Conservation (phyloP, 2,797 vertebrate species). For the Mycteria americana region DNA sequence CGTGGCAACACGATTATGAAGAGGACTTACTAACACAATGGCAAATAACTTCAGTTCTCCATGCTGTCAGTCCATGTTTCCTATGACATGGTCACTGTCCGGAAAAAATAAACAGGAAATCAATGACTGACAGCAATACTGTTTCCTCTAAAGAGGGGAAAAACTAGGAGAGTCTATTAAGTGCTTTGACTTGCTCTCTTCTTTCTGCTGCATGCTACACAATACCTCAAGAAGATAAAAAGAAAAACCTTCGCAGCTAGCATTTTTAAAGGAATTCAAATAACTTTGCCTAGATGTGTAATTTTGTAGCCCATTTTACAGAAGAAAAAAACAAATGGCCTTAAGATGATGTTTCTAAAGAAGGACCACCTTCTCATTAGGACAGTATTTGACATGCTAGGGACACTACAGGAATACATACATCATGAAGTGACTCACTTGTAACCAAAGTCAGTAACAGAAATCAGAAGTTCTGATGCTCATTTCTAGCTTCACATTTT, state of each 20-base stretch:
- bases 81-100: neutral
- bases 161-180: neutral
- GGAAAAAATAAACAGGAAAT: neutral
- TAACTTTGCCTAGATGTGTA: neutral
- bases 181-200: neutral
- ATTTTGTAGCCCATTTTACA: neutral
- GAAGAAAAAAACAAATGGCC: neutral
- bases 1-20: conserved; percentile 39
- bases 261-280: neutral
- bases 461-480: neutral
- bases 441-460: neutral
- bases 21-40: conserved; percentile 5
- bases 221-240: neutral
- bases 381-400: neutral
- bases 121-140: neutral
- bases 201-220: neutral
- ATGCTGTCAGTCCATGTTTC: neutral
- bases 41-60: conserved; percentile 3
- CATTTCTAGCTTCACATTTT: neutral
- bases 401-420: neutral
- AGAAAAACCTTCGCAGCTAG: neutral
- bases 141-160: neutral
- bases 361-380: neutral
- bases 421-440: neutral
- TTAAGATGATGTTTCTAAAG: neutral